Conservation (phyloP, 2,113 vertebrate genomes). For the Charina bottae region DNA sequence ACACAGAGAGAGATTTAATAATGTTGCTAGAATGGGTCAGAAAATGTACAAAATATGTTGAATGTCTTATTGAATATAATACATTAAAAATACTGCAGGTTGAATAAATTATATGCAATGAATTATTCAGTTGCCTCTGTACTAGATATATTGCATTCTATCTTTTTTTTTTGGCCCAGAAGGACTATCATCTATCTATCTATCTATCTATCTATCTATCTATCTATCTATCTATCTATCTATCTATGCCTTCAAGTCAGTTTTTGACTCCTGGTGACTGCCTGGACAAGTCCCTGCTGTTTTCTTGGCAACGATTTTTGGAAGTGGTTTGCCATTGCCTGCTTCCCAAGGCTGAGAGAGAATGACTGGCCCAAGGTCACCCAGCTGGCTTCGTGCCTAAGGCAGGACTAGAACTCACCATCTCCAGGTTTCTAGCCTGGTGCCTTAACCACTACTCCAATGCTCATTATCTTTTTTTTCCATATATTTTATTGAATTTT, state of each 20-base stretch:
- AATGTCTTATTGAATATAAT: neutral
- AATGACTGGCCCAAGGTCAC: neutral
- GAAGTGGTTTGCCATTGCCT: neutral
- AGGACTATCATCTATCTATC: fast-evolving
- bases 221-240: fast-evolving
- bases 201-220: fast-evolving
- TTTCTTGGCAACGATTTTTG: neutral
- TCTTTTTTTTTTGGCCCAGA: fast-evolving
- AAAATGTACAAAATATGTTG: neutral
- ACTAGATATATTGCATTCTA: neutral
- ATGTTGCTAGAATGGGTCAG: fast-evolving
- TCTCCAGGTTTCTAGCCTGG: neutral
- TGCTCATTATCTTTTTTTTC: no score
- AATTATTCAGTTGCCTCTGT: fast-evolving
- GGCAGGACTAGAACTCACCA: neutral
- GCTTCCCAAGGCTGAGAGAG: neutral
- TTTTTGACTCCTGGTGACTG: neutral
- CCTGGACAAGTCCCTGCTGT: neutral
- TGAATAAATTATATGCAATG: fast-evolving
- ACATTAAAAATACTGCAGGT: fast-evolving
- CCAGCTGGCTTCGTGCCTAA: neutral
- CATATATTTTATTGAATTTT: no score
- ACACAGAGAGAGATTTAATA: neutral
- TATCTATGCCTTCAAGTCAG: neutral
- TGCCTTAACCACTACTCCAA: neutral